Evolutionary conservation across 2,797 vertebrate species (phyloP).

Genomic region (Melanotaenia maccullochi): DNA sequence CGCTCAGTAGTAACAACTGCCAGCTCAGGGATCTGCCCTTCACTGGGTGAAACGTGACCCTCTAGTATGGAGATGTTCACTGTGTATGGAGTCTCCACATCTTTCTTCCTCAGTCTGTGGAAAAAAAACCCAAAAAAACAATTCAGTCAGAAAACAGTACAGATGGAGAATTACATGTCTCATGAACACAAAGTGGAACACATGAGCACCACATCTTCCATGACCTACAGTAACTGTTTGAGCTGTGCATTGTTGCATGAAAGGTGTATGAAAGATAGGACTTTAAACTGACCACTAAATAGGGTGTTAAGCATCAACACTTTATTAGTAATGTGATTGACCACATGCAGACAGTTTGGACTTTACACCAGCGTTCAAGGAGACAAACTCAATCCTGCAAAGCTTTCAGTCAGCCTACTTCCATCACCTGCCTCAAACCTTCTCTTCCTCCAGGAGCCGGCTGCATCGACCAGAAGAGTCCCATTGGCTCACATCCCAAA

Average conservation of each 20-base stretch:
- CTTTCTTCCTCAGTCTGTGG: conserved; percentile 77
- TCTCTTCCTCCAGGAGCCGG: conserved; percentile 74
- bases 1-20: conserved; percentile 74
- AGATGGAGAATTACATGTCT: not conserved
- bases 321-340: not conserved
- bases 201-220: not conserved
- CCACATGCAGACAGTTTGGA: not conserved
- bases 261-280: not conserved
- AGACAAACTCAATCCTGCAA: not conserved
- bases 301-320: not conserved
- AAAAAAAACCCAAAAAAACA: conserved; percentile 1
- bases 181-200: not conserved
- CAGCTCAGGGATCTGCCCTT: conserved; percentile 45
- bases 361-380: not conserved
- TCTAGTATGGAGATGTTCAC: conserved; percentile 77
- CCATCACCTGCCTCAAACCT: conserved; percentile 67
- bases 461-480: conserved; percentile 85
- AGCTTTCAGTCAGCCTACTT: conserved; percentile 4
- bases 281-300: not conserved
- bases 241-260: not conserved
- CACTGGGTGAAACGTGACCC: conserved; percentile 71
- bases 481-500: conserved; percentile 86
- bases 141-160: not conserved
- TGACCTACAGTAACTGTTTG: not conserved
- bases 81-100: conserved; percentile 71